Base-by-base conservation (phyloP, 2,888 invertebrate species). In the Eupithecia exiguata region DNA sequence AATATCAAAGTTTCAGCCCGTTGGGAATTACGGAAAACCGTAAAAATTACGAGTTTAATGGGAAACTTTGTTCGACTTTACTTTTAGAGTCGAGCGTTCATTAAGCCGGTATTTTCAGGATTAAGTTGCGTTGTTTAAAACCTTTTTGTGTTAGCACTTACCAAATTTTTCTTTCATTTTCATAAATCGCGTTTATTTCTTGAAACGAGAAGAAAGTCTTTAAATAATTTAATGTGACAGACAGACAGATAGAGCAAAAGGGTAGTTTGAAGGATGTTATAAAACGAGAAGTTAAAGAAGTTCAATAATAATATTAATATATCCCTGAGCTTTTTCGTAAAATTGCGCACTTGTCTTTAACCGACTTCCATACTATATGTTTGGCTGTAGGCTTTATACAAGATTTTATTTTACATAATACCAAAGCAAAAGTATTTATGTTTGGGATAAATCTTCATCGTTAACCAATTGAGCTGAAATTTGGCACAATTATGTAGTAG, bases 31-130 rank as follows among this genome's bases (percentile, higher is more conserved):
- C 76, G 75, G 78, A 81, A 75, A 79, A 67, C 74, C 78, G 77
- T 82, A 83, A 83, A 82, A 80, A 78, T 78, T 79, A 81, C 79
- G 78, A 78, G 77, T 79, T 77, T 78, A 82, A 81, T 82, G 80
- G 79, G 77, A 73, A 78, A 82, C 78, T 81, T 81, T 77, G 74
- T 40, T 67, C 73, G 68, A 69, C 70, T 77, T 68, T 65, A 68
- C 74, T 65, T 75, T 77, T 77, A 69, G 71, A 65, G 63, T 65
- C n/a, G 38, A 10, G 4, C 35, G 25, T 58, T 25, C 58, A 12
- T 25, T 58, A 58, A 58, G 25, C 58, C 25, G 25, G 25, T 14
- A 14, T 25, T 58, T 58, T 58, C 58, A 14, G 58, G 25, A 58
- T 58, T 58, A 25, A 12, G 58, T 58, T 58, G 58, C 58, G 25